phyloP scores from a whole-genome alignment of 2,797 vertebrate genomes.

The Caiman crocodilus region DNA sequence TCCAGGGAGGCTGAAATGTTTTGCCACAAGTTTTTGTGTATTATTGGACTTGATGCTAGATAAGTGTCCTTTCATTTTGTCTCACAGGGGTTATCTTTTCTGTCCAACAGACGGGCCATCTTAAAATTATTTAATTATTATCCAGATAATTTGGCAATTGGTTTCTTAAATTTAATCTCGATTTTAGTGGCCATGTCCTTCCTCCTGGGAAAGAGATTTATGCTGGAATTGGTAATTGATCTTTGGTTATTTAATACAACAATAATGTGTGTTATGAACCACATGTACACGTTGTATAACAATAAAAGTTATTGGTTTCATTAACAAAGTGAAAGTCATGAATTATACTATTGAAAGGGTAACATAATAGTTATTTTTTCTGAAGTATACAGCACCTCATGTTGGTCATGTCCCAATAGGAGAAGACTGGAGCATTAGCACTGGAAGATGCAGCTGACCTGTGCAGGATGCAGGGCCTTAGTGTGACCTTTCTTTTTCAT shows the following conservation, averaged over 20 bases:
- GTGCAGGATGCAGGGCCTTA: conserved; percentile 72
- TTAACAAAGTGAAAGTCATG: background rate
- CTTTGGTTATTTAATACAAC: background rate
- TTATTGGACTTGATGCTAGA: too few relatives aligned
- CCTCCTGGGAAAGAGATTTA: background rate
- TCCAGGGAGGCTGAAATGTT: too few relatives aligned
- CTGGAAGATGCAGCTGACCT: conserved; percentile 65
- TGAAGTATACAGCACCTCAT: background rate
- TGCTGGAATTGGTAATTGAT: background rate
- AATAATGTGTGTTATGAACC: background rate
- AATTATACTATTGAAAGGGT: background rate
- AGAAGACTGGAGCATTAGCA: background rate
- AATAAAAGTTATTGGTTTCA: background rate
- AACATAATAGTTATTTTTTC: background rate
- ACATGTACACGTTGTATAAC: background rate
- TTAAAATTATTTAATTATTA: background rate
- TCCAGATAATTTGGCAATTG: background rate
- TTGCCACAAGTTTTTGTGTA: too few relatives aligned
- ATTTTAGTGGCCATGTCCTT: background rate
- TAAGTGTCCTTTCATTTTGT: too few relatives aligned
- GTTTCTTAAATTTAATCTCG: background rate
- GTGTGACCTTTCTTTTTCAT: conserved; percentile 57
- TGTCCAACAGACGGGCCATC: background rate
- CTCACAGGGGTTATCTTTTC: too few relatives aligned
- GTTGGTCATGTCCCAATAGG: conserved; percentile 40